Conservation (phyloP, 2,888 invertebrate species). For the Eupithecia subumbrata region DNA sequence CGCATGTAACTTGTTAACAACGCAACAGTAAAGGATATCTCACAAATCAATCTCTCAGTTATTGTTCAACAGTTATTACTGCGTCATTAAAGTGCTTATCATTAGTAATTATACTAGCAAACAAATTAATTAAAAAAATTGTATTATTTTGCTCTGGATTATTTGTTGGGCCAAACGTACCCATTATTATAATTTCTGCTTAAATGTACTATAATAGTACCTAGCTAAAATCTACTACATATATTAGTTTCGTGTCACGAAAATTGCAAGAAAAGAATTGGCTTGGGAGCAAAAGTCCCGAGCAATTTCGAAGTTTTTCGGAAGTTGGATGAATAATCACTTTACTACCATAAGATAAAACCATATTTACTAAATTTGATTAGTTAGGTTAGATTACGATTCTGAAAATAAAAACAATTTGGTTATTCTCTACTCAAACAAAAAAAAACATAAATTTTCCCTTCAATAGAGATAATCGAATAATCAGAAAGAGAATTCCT, state of each 20-base stretch:
- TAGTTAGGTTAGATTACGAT: not conserved
- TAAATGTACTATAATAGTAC: not conserved
- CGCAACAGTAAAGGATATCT: slow-evolving; percentile 12
- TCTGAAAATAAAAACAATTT: not conserved
- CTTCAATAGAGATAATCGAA: slow-evolving; percentile 8
- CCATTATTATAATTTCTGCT: not conserved
- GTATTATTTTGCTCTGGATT: not conserved
- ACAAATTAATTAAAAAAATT: not conserved
- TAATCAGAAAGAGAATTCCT: slow-evolving; percentile 14
- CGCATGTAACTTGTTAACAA: slow-evolving; percentile 9
- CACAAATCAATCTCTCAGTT: slow-evolving; percentile 17
- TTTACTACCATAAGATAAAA: too few species aligned
- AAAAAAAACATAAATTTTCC: not conserved
- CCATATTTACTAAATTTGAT: not conserved
- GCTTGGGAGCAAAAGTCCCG: not conserved
- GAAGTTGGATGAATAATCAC: too few species aligned
- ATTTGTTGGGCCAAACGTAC: not conserved
- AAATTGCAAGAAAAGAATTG: too few species aligned
- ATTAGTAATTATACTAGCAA: not conserved
- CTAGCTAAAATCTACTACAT: not conserved
- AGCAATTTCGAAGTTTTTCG: not conserved
- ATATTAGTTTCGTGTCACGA: too few species aligned
- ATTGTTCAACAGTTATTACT: slow-evolving; percentile 8
- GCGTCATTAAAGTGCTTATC: slow-evolving; percentile 17
- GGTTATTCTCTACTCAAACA: too few species aligned